Percentiles rank a stretch among this genome's conserved stretches.
These are phyloP conservation scores for Yoshiicerus persimilis DNA, from an alignment of 1,140 invertebrate genomes.

Conservation along the genomic window DNA sequence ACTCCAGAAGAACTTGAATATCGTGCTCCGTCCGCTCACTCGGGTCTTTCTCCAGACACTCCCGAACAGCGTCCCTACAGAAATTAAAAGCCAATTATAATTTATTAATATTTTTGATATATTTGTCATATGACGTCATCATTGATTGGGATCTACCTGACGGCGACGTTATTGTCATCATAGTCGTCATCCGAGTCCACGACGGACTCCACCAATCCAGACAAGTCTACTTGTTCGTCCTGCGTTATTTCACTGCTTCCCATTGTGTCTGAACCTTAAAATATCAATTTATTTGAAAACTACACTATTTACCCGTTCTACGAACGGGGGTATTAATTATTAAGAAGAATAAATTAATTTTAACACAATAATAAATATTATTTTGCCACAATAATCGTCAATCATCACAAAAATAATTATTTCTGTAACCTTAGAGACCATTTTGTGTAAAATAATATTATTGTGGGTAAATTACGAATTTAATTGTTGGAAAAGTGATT, in stretches of 20 bases:
- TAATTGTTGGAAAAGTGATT: no score
- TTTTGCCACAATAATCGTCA: no score
- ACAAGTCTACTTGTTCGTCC: slow-evolving; percentile 83
- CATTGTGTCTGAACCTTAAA: slow-evolving; percentile 23
- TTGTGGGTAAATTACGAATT: no score
- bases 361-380: no score
- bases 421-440: no score
- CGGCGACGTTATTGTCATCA: slow-evolving; percentile 49
- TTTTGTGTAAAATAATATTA: no score
- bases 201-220: slow-evolving; percentile 88
- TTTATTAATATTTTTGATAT: no score
- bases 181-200: slow-evolving; percentile 75
- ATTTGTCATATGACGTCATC: no score
- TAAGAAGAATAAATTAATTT: no score
- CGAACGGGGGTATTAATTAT: no score
- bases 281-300: background rate
- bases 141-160: background rate
- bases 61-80: slow-evolving; percentile 91
- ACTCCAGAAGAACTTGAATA: slow-evolving; percentile 91
- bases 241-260: slow-evolving; percentile 58
- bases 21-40: slow-evolving; percentile 90
- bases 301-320: no score
- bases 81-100: slow-evolving; percentile 49
- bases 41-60: slow-evolving; percentile 96
- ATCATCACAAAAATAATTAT: no score